Conservation (phyloP, 2,113 vertebrate genomes). For the Strix aluco region DNA sequence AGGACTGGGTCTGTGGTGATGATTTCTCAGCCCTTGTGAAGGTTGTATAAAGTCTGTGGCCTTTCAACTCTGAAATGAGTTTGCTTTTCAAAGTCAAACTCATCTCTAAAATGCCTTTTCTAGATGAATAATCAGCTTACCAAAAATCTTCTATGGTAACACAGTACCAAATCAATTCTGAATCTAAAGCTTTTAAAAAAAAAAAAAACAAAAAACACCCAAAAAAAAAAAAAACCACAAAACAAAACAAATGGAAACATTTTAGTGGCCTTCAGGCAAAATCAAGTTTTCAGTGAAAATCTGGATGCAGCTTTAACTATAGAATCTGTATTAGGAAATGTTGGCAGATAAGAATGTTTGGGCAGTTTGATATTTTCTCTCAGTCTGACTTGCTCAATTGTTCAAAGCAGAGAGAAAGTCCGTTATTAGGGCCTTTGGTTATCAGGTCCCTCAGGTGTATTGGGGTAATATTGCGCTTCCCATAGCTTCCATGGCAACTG, state of each 20-base stretch:
- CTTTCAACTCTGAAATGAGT: background rate
- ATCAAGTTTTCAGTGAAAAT: background rate
- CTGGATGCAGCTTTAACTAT: background rate
- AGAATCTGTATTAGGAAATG: background rate
- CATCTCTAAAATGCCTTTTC: background rate
- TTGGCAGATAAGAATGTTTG: background rate
- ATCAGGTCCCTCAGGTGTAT: background rate
- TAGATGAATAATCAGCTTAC: background rate
- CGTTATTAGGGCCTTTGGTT: background rate
- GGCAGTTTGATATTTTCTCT: background rate
- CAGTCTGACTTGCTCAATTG: background rate
- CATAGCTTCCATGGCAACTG: constrained; percentile 31
- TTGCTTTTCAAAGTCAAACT: background rate
- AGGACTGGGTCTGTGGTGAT: background rate
- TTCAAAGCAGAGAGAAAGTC: background rate
- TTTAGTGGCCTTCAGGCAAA: background rate
- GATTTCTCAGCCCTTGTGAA: background rate
- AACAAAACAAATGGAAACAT: background rate
- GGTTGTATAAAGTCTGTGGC: background rate
- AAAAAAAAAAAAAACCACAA: background rate
- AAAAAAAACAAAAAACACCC: background rate
- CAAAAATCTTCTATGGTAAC: background rate
- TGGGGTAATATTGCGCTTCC: background rate
- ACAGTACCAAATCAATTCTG: background rate
- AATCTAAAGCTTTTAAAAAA: background rate